Conservation (phyloP, 2,888 invertebrate species). For the Aproaerema taeniolella region DNA sequence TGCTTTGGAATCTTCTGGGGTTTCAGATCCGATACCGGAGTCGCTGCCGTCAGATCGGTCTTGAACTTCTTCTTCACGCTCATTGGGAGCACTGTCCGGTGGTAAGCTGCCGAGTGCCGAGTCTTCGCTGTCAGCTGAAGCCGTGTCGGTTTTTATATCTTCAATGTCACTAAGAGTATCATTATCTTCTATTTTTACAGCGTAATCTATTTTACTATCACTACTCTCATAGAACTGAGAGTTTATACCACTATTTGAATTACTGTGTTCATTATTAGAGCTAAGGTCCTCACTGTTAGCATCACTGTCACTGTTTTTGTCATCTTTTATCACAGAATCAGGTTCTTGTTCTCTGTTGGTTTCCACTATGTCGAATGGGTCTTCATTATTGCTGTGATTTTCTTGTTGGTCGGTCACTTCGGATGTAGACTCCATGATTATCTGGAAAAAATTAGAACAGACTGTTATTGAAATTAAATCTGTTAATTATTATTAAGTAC, state of each 20-base stretch:
- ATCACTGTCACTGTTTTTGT: conserved; percentile 61
- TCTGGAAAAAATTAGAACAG: conserved; percentile 43
- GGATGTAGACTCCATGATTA: conserved; percentile 40
- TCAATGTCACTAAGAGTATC: conserved; percentile 73
- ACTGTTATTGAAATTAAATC: not conserved
- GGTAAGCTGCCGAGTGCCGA: conserved; percentile 80
- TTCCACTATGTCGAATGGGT: conserved; percentile 27
- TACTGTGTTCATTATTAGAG: conserved; percentile 61
- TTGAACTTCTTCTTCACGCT: conserved; percentile 78
- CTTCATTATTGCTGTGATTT: conserved; percentile 19
- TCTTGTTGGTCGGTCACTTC: conserved; percentile 19
- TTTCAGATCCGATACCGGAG: conserved; percentile 88
- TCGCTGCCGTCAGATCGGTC: conserved; percentile 89
- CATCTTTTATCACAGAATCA: conserved; percentile 45
- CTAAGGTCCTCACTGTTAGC: conserved; percentile 60
- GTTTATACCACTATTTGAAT: conserved; percentile 51
- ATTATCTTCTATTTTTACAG: conserved; percentile 68
- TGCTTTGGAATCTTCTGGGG: conserved; percentile 76
- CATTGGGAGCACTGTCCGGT: conserved; percentile 56
- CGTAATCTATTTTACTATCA: conserved; percentile 70
- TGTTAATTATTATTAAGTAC: not conserved
- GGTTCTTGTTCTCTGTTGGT: conserved; percentile 33
- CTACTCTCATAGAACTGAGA: conserved; percentile 74
- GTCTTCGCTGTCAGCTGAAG: conserved; percentile 78
- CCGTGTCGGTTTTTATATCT: conserved; percentile 70